phyloP scores from a whole-genome alignment of 2,888 invertebrate species.

The Malthinus flaveolus region DNA sequence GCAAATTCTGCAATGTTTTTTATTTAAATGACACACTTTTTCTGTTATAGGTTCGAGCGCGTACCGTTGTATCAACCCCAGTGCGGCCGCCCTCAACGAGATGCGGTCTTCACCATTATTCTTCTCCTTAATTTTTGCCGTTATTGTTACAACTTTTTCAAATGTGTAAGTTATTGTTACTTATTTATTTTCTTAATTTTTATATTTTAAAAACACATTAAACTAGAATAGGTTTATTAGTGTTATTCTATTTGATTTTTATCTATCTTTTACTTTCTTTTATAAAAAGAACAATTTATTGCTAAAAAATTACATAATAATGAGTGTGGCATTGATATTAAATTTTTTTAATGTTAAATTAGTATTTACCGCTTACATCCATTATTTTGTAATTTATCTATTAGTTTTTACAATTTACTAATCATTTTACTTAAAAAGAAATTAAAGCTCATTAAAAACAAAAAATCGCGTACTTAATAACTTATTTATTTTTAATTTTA shows the following conservation, averaged over 20 bases:
- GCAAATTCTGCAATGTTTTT: background rate
- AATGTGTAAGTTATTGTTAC: slow-evolving; percentile 19
- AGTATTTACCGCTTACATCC: no score
- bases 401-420: no score
- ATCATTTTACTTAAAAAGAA: no score
- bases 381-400: no score
- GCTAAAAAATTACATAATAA: slow-evolving; percentile 1
- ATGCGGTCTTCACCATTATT: slow-evolving; percentile 27
- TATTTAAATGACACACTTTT: background rate
- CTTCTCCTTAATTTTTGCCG: slow-evolving; percentile 16
- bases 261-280: background rate
- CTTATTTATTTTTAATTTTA: no score
- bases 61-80: slow-evolving; percentile 11
- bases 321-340: slow-evolving; percentile 3
- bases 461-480: no score
- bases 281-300: background rate
- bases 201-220: background rate
- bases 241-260: no score
- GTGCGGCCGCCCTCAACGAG: slow-evolving; percentile 20
- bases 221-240: background rate
- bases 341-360: no score
- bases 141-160: slow-evolving; percentile 15
- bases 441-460: no score
- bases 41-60: slow-evolving; percentile 11
- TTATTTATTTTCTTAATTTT: no score